A percentile compares a stretch with the other conserved stretches of the same genome.
Evolutionary conservation across 1,140 invertebrate species (phyloP).

Genomic region (Schlechtendalia chinensis): DNA sequence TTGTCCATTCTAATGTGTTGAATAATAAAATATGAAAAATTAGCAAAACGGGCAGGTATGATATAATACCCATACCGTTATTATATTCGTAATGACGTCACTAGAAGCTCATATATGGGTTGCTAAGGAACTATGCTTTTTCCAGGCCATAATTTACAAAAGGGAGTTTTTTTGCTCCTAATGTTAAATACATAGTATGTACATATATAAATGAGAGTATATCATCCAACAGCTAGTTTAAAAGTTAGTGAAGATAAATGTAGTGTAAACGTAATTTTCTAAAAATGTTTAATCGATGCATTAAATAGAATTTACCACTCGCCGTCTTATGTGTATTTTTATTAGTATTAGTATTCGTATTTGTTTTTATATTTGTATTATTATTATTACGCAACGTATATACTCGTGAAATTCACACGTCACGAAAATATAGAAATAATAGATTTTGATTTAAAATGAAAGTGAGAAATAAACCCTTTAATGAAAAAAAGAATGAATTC

Average conservation of each 20-base stretch:
- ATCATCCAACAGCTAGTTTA: neutral
- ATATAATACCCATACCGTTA: neutral
- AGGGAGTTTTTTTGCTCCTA: neutral
- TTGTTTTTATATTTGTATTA: too few species aligned
- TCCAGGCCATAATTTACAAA: neutral
- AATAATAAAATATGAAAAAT: conserved; percentile 28
- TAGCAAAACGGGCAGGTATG: neutral
- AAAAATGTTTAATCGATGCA: neutral
- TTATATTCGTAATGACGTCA: neutral
- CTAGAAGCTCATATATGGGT: neutral
- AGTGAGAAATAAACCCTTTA: too few species aligned
- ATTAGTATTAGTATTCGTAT: too few species aligned
- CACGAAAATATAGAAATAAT: too few species aligned
- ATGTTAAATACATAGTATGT: neutral
- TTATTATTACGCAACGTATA: too few species aligned
- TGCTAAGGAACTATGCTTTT: neutral
- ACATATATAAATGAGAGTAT: too few species aligned
- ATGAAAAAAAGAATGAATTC: too few species aligned
- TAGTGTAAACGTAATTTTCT: neutral
- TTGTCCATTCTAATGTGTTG: too few species aligned
- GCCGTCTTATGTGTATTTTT: too few species aligned
- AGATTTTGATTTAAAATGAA: too few species aligned
- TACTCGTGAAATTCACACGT: too few species aligned
- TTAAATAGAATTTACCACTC: too few species aligned
- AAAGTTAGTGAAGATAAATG: neutral